Percentiles rank a stretch among this genome's conserved stretches.
These are phyloP conservation scores for Nemotelus pantherinus DNA, from an alignment of 2,888 invertebrate species.

Conservation along the genomic window DNA sequence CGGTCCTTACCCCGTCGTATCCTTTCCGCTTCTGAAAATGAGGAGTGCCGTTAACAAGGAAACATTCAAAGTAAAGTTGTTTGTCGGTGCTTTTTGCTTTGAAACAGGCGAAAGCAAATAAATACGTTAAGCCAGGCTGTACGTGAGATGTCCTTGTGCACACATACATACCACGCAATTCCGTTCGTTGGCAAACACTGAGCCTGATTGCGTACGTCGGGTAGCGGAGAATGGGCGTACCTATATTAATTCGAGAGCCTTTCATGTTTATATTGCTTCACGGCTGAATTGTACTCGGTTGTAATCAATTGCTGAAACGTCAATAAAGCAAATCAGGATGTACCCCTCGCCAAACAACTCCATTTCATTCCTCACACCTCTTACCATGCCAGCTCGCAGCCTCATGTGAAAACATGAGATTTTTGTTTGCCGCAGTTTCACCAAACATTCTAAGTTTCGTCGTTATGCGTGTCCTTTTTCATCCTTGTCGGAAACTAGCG, in stretches of 20 bases:
- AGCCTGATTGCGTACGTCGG: slow-evolving; percentile 35
- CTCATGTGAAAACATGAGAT: slow-evolving; percentile 27
- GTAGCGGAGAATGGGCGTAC: slow-evolving; percentile 43
- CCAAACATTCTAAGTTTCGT: slow-evolving; percentile 18
- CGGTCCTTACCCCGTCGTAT: slow-evolving; percentile 12
- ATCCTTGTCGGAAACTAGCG: slow-evolving; percentile 22
- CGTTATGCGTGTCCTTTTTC: slow-evolving; percentile 21
- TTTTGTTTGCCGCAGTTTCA: slow-evolving; percentile 36
- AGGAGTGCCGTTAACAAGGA: slow-evolving; percentile 44
- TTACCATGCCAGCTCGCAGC: neutral
- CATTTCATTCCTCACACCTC: neutral
- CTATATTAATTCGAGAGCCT: slow-evolving; percentile 47
- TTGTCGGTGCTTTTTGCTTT: slow-evolving; percentile 34
- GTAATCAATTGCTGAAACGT: slow-evolving; percentile 50
- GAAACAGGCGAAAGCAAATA: slow-evolving; percentile 27
- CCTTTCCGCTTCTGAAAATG: slow-evolving; percentile 36
- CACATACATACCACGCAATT: slow-evolving; percentile 37
- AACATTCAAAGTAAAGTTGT: slow-evolving; percentile 43
- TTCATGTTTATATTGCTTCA: slow-evolving; percentile 47
- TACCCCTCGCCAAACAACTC: slow-evolving; percentile 2
- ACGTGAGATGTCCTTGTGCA: slow-evolving; percentile 28
- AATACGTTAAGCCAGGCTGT: slow-evolving; percentile 3
- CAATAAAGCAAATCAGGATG: slow-evolving; percentile 49
- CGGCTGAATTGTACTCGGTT: slow-evolving; percentile 47
- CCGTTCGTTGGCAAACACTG: slow-evolving; percentile 37